Conservation (phyloP, 2,888 invertebrate genomes). For the Standfussiana lucernea region DNA sequence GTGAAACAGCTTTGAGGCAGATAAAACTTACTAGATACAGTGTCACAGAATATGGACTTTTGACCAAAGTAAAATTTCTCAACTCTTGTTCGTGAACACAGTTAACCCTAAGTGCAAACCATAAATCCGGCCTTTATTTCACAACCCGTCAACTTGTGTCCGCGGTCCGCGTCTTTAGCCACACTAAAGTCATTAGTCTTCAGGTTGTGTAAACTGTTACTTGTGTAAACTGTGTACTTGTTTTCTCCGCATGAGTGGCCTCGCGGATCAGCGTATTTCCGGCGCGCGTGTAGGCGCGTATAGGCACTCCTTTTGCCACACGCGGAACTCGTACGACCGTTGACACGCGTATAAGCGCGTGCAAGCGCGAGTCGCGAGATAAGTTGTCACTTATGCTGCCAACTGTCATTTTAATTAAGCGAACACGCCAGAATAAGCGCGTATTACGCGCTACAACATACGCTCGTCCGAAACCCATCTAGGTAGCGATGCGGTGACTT, state of each 20-base stretch:
- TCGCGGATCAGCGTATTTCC: neutral
- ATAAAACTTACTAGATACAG: too few relatives aligned
- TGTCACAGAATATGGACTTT: neutral
- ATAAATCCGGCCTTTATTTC: slow-evolving; percentile 13
- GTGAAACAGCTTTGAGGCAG: too few relatives aligned
- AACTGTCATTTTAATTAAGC: neutral
- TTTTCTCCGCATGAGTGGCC: too few relatives aligned
- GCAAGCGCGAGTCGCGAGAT: neutral
- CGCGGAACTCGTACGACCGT: neutral
- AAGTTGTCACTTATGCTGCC: neutral
- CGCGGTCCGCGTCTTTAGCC: neutral
- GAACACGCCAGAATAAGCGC: neutral
- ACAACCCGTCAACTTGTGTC: slow-evolving; percentile 12
- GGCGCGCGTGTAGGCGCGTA: neutral
- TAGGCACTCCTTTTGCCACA: neutral
- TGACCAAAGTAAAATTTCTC: neutral
- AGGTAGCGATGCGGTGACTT: neutral
- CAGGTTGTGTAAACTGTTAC: too few relatives aligned
- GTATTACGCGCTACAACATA: neutral
- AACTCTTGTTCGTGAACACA: neutral
- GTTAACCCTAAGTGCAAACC: neutral
- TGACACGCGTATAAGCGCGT: neutral
- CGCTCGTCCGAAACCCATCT: neutral
- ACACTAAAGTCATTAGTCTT: slow-evolving; percentile 27
- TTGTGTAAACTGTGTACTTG: neutral